Conservation (phyloP, 2,797 vertebrate genomes). For the Thripadectes ignobilis region DNA sequence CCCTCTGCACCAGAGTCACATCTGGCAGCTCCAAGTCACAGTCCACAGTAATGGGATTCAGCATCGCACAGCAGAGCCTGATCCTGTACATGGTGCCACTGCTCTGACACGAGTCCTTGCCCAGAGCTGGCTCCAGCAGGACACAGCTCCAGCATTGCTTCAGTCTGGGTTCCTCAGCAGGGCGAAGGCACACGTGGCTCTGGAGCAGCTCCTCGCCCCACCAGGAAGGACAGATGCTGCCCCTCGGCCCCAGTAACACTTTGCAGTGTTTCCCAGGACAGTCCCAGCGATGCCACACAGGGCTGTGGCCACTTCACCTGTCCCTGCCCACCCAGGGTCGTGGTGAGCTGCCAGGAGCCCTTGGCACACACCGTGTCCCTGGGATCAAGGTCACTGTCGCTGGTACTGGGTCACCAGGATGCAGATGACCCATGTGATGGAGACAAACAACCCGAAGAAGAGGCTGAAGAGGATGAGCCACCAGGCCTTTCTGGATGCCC, state of each 20-base stretch:
- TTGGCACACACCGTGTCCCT: fast-evolving
- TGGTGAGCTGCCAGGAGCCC: background rate
- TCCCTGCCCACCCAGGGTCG: fast-evolving
- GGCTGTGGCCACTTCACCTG: fast-evolving
- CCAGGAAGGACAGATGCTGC: background rate
- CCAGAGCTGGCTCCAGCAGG: background rate
- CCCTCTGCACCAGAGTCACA: background rate
- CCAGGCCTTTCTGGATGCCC: constrained; percentile 77
- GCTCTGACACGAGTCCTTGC: fast-evolving
- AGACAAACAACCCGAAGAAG: constrained; percentile 78
- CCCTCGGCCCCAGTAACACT: fast-evolving
- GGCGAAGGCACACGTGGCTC: fast-evolving
- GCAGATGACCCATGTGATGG: constrained; percentile 81
- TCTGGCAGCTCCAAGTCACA: background rate
- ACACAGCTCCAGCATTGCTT: fast-evolving
- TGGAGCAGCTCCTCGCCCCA: fast-evolving
- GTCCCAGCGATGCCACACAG: fast-evolving
- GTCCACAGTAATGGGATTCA: fast-evolving
- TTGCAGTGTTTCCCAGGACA: fast-evolving
- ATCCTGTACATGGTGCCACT: fast-evolving
- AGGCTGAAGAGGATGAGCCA: constrained; percentile 81
- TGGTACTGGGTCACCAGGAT: constrained; percentile 75
- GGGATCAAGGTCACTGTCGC: background rate
- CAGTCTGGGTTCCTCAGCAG: fast-evolving
- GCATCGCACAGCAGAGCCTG: background rate